phyloP scores from a whole-genome alignment of 2,113 vertebrate genomes.

The Perca schrenkii region DNA sequence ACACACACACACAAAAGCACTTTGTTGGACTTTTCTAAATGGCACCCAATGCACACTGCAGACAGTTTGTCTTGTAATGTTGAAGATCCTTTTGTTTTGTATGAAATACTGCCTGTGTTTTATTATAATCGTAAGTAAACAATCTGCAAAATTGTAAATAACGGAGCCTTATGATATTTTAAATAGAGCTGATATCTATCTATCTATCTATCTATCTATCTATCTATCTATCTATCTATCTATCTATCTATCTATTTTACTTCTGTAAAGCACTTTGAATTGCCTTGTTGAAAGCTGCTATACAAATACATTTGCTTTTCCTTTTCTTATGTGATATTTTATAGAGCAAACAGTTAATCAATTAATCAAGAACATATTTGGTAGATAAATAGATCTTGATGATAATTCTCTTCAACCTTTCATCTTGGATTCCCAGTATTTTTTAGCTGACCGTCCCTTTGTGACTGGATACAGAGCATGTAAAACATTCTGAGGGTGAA shows the following conservation, averaged over 20 bases:
- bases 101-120: not conserved
- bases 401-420: not conserved
- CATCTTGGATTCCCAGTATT: not conserved
- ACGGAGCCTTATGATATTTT: not conserved
- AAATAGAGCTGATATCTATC: too few relatives aligned
- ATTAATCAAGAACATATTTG: not conserved
- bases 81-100: too few relatives aligned
- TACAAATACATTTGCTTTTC: not conserved
- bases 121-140: not conserved
- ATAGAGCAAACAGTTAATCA: not conserved
- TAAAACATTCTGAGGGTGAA: not conserved
- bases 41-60: too few relatives aligned
- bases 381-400: not conserved
- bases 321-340: not conserved
- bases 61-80: not conserved
- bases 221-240: too few relatives aligned
- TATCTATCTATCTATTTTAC: too few relatives aligned
- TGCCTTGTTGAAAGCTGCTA: not conserved
- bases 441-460: not conserved
- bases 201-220: not conserved
- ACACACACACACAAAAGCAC: too few relatives aligned
- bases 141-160: not conserved
- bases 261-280: not conserved
- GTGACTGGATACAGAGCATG: not conserved
- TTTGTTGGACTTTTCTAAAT: too few relatives aligned